These are phyloP conservation scores for Platycheirus rosarum DNA, from an alignment of 2,888 invertebrate species.

Conservation along the genomic window DNA sequence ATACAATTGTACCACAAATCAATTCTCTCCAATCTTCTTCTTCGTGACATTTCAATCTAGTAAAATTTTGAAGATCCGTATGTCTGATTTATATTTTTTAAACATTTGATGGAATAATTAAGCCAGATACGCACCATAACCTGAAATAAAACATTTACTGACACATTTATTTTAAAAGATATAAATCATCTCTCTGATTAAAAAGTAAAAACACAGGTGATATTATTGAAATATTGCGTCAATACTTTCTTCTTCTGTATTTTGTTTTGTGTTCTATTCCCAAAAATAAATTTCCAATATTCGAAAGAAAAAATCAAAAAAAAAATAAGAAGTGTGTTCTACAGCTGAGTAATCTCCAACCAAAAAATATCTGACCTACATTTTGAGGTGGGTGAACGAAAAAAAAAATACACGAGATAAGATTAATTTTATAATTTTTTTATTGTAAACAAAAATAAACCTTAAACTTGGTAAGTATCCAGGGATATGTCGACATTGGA, in stretches of 20 bases:
- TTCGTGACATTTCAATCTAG: too few species aligned
- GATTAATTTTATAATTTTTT: slow-evolving; percentile 67
- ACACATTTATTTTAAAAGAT: not conserved
- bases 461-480: slow-evolving; percentile 81
- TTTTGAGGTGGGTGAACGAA: slow-evolving; percentile 55
- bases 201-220: slow-evolving; percentile 33
- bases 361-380: slow-evolving; percentile 68
- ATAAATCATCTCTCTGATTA: slow-evolving; percentile 7
- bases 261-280: slow-evolving; percentile 12
- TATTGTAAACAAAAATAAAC: slow-evolving; percentile 80
- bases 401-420: slow-evolving; percentile 63
- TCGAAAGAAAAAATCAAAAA: slow-evolving; percentile 24
- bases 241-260: slow-evolving; percentile 15
- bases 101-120: too few species aligned
- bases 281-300: slow-evolving; percentile 33
- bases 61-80: too few species aligned
- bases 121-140: not conserved
- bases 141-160: not conserved
- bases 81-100: too few species aligned
- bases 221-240: slow-evolving; percentile 33
- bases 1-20: too few species aligned
- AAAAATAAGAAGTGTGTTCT: slow-evolving; percentile 39
- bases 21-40: too few species aligned
- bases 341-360: slow-evolving; percentile 60
- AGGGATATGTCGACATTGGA: slow-evolving; percentile 78